These are phyloP conservation scores for Melinaea marsaeus DNA, from an alignment of 2,888 invertebrate species.

Conservation along the genomic window DNA sequence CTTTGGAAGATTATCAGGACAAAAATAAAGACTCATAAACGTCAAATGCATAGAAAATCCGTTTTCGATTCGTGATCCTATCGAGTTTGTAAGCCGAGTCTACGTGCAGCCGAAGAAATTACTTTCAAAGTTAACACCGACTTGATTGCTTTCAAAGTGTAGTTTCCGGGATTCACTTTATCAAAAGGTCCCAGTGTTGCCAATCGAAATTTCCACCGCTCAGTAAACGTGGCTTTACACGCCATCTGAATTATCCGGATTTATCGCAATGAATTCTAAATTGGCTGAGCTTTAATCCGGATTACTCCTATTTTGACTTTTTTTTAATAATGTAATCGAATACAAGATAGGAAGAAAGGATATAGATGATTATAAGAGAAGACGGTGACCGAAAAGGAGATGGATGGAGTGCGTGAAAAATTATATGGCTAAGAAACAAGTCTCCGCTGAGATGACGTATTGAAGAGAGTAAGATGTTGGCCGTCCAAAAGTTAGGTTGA, in stretches of 20 bases:
- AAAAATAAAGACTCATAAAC: not conserved
- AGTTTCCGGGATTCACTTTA: conserved; percentile 52
- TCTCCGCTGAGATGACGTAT: no score
- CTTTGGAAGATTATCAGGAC: not conserved
- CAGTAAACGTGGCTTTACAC: conserved; percentile 52
- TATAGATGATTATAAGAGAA: no score
- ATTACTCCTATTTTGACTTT: not conserved
- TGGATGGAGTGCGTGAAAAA: no score
- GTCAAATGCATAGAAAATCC: conserved; percentile 10
- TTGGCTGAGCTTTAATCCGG: conserved; percentile 7
- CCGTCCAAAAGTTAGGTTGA: not conserved
- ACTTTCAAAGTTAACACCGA: conserved; percentile 59
- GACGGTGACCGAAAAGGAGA: no score
- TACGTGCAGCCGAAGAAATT: conserved; percentile 59
- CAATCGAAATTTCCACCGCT: conserved; percentile 49
- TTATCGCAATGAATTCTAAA: conserved; percentile 2
- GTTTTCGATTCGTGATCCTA: conserved; percentile 21
- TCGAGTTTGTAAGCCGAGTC: conserved; percentile 32
- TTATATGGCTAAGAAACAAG: no score
- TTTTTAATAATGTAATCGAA: no score
- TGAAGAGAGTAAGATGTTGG: no score
- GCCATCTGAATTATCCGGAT: conserved; percentile 19
- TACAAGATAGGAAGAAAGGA: no score
- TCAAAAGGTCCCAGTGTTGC: conserved; percentile 49
- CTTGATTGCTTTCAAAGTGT: conserved; percentile 63